phyloP scores from a whole-genome alignment of 2,888 invertebrate genomes.

The Eupithecia subumbrata region DNA sequence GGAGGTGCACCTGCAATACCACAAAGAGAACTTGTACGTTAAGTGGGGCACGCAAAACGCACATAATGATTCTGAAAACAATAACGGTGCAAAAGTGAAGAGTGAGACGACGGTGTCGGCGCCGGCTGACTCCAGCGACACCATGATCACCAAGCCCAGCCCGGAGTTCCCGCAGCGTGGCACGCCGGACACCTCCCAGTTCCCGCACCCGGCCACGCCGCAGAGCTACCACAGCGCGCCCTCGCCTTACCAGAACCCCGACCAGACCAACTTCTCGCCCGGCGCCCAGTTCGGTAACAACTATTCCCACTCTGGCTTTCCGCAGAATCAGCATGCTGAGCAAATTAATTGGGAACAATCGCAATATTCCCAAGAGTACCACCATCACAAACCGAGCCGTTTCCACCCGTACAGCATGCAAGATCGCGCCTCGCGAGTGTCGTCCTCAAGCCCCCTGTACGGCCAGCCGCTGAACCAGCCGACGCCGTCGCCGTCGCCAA shows the following conservation, averaged over 20 bases:
- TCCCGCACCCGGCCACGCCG: conserved; percentile 86
- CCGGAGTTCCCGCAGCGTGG: conserved; percentile 84
- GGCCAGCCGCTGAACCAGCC: conserved; percentile 86
- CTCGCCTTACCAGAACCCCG: conserved; percentile 86
- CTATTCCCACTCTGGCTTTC: conserved; percentile 80
- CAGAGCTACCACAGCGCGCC: conserved; percentile 87
- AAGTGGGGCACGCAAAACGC: conserved; percentile 88
- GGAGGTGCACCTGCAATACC: conserved; percentile 91
- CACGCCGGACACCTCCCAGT: conserved; percentile 84
- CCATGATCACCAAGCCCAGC: conserved; percentile 85
- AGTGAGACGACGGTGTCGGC: conserved; percentile 86
- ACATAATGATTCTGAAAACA: conserved; percentile 86
- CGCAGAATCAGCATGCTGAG: conserved; percentile 78
- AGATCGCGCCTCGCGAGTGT: conserved; percentile 81
- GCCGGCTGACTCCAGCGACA: conserved; percentile 90
- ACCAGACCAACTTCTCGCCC: conserved; percentile 84
- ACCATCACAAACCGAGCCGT: conserved; percentile 74
- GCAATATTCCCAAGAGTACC: conserved; percentile 76
- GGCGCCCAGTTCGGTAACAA: conserved; percentile 80
- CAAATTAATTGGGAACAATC: conserved; percentile 80
- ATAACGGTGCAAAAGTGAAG: conserved; percentile 86
- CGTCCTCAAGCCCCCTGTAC: conserved; percentile 82
- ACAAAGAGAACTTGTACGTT: conserved; percentile 89
- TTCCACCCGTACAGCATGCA: conserved; percentile 83
- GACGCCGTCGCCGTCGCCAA: conserved; percentile 88